Percentiles rank a stretch among this genome's conserved stretches.
Evolutionary conservation across 2,113 vertebrate genomes (phyloP).

Genomic region (Hydrolagus affinis): DNA sequence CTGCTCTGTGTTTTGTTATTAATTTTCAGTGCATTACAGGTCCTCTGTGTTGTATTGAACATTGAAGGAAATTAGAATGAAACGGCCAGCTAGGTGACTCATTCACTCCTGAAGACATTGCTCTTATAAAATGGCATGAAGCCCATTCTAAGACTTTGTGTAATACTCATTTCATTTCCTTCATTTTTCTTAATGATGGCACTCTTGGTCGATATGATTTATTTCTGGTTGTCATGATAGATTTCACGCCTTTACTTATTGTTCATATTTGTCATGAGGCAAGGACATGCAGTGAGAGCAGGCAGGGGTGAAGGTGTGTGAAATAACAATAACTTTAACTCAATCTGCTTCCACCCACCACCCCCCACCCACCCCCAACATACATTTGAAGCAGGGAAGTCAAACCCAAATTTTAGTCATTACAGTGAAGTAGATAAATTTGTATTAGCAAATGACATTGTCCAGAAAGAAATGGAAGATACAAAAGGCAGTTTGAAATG

Average conservation of each 20-base stretch:
- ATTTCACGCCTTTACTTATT: constrained; percentile 29
- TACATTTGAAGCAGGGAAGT: neutral
- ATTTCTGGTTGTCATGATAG: constrained; percentile 24
- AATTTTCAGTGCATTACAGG: neutral
- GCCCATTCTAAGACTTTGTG: constrained; percentile 1
- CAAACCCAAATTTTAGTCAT: neutral
- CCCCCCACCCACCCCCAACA: neutral
- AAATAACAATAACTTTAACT: neutral
- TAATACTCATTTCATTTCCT: constrained; percentile 8
- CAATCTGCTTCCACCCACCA: neutral
- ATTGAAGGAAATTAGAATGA: constrained; percentile 14
- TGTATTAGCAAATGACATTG: neutral
- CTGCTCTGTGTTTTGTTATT: neutral
- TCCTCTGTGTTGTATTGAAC: neutral
- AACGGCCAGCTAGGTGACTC: constrained; percentile 12
- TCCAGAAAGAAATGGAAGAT: neutral
- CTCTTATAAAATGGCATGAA: neutral
- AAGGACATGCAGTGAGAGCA: constrained; percentile 13
- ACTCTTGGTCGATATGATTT: constrained; percentile 16
- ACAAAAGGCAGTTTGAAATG: neutral
- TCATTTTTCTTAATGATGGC: constrained; percentile 21
- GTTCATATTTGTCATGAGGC: neutral
- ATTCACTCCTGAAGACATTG: constrained; percentile 23
- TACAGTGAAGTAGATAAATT: neutral
- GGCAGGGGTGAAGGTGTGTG: neutral